Percentiles rank a stretch among this genome's conserved stretches.
These are phyloP conservation scores for Phoxinus phoxinus DNA, from an alignment of 2,113 vertebrate species.

Conservation along the genomic window DNA sequence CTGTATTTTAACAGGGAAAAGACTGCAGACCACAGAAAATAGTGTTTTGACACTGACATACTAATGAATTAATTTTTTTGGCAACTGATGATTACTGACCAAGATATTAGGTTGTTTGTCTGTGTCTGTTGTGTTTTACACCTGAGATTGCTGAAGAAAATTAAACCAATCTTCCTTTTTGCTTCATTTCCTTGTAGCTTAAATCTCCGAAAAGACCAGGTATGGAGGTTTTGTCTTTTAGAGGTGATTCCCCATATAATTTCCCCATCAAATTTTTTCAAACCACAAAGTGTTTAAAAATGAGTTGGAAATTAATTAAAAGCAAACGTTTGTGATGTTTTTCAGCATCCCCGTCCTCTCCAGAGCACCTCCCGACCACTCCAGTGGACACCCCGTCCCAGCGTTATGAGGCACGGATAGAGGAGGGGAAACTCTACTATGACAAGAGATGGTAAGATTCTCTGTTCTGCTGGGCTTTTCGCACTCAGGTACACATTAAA, in stretches of 20 bases:
- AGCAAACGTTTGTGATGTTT: slow-evolving; percentile 40
- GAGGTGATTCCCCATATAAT: slow-evolving; percentile 50
- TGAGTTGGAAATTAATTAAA: background rate
- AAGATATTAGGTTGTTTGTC: background rate
- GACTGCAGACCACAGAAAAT: background rate
- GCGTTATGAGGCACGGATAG: slow-evolving; percentile 94
- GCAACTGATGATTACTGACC: background rate
- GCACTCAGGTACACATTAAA: no score
- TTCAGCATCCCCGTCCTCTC: slow-evolving; percentile 90
- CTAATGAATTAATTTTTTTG: background rate
- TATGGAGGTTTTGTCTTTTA: slow-evolving; percentile 64
- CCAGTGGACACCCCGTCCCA: slow-evolving; percentile 89
- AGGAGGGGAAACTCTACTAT: slow-evolving; percentile 97
- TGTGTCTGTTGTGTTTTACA: background rate
- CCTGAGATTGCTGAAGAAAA: slow-evolving; percentile 3
- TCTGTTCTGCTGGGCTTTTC: background rate
- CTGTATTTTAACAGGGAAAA: background rate
- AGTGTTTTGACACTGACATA: background rate
- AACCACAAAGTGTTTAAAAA: background rate
- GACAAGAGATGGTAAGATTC: slow-evolving; percentile 93
- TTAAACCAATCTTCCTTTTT: slow-evolving; percentile 56
- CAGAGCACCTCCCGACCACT: slow-evolving; percentile 88
- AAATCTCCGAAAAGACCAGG: slow-evolving; percentile 98
- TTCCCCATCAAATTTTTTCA: background rate
- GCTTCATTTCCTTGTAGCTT: slow-evolving; percentile 75